Base-by-base conservation (phyloP, 92 coral and sea anemone species). In the Actinernus sp. region DNA sequence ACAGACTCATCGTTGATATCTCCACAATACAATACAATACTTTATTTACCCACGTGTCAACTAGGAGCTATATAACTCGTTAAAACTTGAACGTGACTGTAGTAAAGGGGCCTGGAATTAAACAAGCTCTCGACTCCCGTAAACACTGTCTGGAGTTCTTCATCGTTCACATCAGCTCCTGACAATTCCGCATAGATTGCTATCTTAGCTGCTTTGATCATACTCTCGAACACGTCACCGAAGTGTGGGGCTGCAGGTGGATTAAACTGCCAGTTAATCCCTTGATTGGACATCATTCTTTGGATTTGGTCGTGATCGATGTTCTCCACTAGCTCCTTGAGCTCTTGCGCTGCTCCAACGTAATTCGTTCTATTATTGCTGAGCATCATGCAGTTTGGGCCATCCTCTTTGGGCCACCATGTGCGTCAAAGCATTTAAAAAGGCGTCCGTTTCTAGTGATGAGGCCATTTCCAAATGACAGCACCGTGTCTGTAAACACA, bases 161-260 rank as follows among this genome's bases (percentile, higher is more conserved):
- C 73, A 34, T 58, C 70, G 21, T 58, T 82, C 14, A 81, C 82
- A 16, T 81, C 82, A 57, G 84, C 84, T 24, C 60, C 51, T 26
- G 77, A 18, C 30, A 83, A 32, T 32, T 75, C 75, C 26, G 78
- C 68, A 25, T 68, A 41, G 18, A 67, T 76, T 13, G 84, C 79
- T 38, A 78, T 32, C 67, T 76, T 68, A 30, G 90, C 84, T 23
- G 90, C 31, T 52, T 83, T 83, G 2, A 76, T 83, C 84, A 83
- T 76, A 10, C 55, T 29, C 25, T 65, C 82, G 38, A n/a, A 82
- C 30, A 82, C 79, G 19, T 73, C 79, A 17, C 79, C 90, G 53
- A 75, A 83, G 56, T 83, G 90, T 2, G 79, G 90, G 24, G 50
- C 55, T 11, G 27, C 60, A 21, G 79, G 84, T 46, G 84, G 84